These are phyloP conservation scores for Nemurella pictetii DNA, from an alignment of 2,888 invertebrate species.

Conservation along the genomic window DNA sequence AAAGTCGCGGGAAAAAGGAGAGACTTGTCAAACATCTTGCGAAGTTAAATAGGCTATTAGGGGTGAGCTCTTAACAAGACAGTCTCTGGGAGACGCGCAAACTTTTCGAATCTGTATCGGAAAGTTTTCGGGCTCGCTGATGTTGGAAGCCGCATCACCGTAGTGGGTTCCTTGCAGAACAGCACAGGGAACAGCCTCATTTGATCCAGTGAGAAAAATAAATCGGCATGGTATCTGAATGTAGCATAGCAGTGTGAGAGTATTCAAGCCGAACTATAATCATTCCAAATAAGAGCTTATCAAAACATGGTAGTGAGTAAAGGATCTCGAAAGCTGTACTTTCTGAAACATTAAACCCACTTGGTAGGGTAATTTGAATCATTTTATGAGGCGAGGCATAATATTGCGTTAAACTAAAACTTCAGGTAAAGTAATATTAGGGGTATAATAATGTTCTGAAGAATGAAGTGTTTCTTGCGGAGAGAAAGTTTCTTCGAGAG, in stretches of 20 bases:
- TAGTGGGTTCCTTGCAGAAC: background rate
- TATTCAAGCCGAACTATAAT: background rate
- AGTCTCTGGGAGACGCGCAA: background rate
- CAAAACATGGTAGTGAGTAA: background rate
- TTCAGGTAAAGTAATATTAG: constrained; percentile 21
- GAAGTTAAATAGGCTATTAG: background rate
- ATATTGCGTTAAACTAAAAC: constrained; percentile 1
- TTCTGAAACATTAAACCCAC: constrained; percentile 23
- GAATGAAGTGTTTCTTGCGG: constrained; percentile 2
- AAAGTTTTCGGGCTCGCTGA: background rate
- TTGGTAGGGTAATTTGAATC: constrained; percentile 12
- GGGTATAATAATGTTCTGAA: background rate
- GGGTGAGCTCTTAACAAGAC: background rate
- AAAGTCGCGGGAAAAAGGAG: background rate
- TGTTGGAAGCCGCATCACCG: background rate
- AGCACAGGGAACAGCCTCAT: background rate
- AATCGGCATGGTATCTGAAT: background rate
- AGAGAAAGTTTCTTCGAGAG: background rate
- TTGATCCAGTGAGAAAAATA: background rate
- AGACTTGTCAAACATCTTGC: background rate
- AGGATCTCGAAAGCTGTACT: background rate
- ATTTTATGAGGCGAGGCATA: constrained; percentile 23
- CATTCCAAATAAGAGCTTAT: background rate
- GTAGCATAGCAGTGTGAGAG: background rate
- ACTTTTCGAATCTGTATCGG: background rate